Percentiles rank a stretch among this genome's conserved stretches.
phyloP scores from a whole-genome alignment of 2,113 vertebrate species.

The Hymenochirus boettgeri region DNA sequence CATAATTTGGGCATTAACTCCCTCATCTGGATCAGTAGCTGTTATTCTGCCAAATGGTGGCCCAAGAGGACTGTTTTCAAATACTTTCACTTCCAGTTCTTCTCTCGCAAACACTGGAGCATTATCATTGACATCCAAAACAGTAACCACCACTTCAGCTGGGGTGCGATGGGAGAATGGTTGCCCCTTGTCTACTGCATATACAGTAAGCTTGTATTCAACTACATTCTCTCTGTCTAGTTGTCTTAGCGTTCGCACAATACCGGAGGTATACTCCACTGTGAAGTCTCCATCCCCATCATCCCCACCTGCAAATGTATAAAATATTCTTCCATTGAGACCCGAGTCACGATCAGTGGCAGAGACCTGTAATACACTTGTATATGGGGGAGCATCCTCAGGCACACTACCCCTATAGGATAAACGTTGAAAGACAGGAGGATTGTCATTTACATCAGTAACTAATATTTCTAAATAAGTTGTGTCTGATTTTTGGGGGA shows the following conservation, averaged over 20 bases:
- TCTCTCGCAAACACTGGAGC: constrained; percentile 88
- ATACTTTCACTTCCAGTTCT: constrained; percentile 89
- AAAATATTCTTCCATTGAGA: constrained; percentile 86
- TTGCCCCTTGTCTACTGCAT: constrained; percentile 84
- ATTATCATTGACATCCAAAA: constrained; percentile 92
- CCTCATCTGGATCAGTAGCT: constrained; percentile 88
- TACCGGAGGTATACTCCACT: constrained; percentile 90
- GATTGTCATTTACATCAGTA: constrained; percentile 90
- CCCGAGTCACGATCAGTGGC: constrained; percentile 88
- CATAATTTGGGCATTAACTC: constrained; percentile 95
- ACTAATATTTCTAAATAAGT: constrained; percentile 95
- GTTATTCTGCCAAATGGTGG: constrained; percentile 83
- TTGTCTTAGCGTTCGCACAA: constrained; percentile 81
- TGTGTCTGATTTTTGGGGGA: constrained; percentile 94
- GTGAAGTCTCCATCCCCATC: constrained; percentile 92
- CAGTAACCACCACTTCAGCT: constrained; percentile 77
- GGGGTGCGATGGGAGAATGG: constrained; percentile 73
- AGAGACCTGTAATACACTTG: constrained; percentile 88
- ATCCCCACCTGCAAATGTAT: constrained; percentile 89
- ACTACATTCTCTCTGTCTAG: constrained; percentile 89
- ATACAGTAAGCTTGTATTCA: constrained; percentile 74
- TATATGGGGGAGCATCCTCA: constrained; percentile 86
- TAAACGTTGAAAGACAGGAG: constrained; percentile 83
- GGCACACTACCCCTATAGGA: constrained; percentile 82
- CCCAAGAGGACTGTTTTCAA: constrained; percentile 93